Evolutionary conservation across 1,140 invertebrate species (phyloP).

Genomic region (Drosophila pachea): DNA sequence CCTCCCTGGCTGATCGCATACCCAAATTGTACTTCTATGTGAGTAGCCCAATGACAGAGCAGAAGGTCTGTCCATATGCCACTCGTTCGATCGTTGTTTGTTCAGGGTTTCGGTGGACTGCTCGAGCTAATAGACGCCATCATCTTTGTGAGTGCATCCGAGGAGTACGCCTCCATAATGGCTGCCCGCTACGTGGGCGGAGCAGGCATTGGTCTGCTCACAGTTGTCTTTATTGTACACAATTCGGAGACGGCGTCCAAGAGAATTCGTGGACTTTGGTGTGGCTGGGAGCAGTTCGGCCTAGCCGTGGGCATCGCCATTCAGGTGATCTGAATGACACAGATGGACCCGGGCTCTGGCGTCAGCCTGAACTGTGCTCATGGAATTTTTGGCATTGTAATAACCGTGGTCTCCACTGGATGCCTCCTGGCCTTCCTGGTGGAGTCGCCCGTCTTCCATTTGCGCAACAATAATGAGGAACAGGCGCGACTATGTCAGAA

Average conservation of each 20-base stretch:
- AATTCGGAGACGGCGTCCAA: slow-evolving; percentile 33
- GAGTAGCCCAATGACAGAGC: slow-evolving; percentile 8
- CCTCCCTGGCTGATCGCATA: slow-evolving; percentile 8
- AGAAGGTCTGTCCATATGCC: background rate
- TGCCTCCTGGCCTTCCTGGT: slow-evolving; percentile 19
- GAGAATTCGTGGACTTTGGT: slow-evolving; percentile 33
- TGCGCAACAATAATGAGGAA: slow-evolving; percentile 56
- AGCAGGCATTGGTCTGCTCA: slow-evolving; percentile 42
- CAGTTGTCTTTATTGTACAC: slow-evolving; percentile 47
- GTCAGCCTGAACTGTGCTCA: slow-evolving; percentile 49
- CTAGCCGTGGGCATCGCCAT: slow-evolving; percentile 50
- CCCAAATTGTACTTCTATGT: slow-evolving; percentile 44
- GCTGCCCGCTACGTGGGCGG: slow-evolving; percentile 53
- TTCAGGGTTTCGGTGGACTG: slow-evolving; percentile 26
- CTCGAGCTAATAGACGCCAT: slow-evolving; percentile 45
- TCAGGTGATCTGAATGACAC: slow-evolving; percentile 58
- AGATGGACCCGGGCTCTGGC: slow-evolving; percentile 25
- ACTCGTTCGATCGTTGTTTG: background rate
- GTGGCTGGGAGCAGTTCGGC: slow-evolving; percentile 40
- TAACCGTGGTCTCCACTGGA: slow-evolving; percentile 30
- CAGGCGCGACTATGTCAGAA: slow-evolving; percentile 39
- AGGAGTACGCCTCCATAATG: slow-evolving; percentile 36
- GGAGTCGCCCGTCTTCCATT: slow-evolving; percentile 61
- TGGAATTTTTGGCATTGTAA: slow-evolving; percentile 62
- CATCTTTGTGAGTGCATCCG: slow-evolving; percentile 33